Evolutionary conservation across 2,888 invertebrate species (phyloP).

Genomic region (Monopis laevigella): DNA sequence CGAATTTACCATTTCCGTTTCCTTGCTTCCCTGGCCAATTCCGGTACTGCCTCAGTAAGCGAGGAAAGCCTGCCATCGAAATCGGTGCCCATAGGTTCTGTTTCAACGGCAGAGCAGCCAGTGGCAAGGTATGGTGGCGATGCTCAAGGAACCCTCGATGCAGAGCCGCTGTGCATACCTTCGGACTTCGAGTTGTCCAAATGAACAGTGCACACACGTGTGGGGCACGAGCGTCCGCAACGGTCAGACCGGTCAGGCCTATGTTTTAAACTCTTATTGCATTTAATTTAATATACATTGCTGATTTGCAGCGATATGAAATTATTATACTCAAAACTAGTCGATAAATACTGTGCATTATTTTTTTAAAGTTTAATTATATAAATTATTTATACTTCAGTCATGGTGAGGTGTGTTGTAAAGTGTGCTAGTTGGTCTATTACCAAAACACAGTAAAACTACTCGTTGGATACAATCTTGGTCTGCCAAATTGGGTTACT

Average conservation of each 20-base stretch:
- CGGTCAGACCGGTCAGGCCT: slow-evolving; percentile 51
- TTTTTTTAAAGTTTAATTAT: no score
- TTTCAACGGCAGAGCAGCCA: slow-evolving; percentile 58
- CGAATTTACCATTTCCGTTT: slow-evolving; percentile 53
- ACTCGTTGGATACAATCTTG: no score
- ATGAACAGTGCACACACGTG: slow-evolving; percentile 63
- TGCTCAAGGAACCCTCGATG: slow-evolving; percentile 60
- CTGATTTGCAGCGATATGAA: no score
- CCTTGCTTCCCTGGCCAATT: slow-evolving; percentile 60
- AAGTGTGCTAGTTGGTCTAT: no score
- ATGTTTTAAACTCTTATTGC: slow-evolving; percentile 42
- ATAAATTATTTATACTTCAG: no score
- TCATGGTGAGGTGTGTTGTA: no score
- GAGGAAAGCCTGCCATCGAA: slow-evolving; percentile 59
- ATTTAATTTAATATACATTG: no score
- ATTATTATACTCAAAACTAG: no score
- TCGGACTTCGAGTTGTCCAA: slow-evolving; percentile 55
- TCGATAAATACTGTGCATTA: no score
- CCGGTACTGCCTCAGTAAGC: slow-evolving; percentile 57
- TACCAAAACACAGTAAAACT: no score
- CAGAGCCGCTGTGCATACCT: slow-evolving; percentile 58
- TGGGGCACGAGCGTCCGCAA: slow-evolving; percentile 57
- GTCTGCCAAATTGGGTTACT: no score
- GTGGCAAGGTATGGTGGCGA: slow-evolving; percentile 62
- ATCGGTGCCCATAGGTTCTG: slow-evolving; percentile 60